Evolutionary conservation across 2,888 invertebrate species (phyloP), one percentile per base, ranked within the genome.

Genomic region (Agrenia bidenticulata): DNA sequence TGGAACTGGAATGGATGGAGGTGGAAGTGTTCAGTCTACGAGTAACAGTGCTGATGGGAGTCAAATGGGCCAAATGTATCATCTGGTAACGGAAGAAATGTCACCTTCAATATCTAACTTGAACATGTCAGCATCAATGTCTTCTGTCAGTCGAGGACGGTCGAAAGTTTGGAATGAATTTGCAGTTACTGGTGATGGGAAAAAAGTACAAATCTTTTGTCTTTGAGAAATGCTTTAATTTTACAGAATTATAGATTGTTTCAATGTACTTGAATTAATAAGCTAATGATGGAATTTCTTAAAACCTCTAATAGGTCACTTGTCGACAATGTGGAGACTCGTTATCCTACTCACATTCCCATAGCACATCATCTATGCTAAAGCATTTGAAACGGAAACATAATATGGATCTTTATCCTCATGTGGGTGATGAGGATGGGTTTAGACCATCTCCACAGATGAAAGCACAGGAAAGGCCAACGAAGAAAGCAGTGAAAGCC

Each of bases 91-190:
- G 11, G 32, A 32, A 11, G 32, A 32, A 32, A 32, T 32, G 32
- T 32, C 32, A 32, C 32, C 32, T 45, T 17, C 45, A 4, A 45
- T 13, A 39, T 9, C 4, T 45, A 45, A 45, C n/a, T 5, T n/a
- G 4, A 17, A 45, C 19, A 45, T 45, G 45, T 17, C 45, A 32
- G 4, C 32, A 4, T 32, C 32, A 4, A 32, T 51, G 17, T 21
- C 55, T 24, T 26, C 23, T 13, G 17, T 26, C 11, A 55, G 24
- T 45, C 32, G 49, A 60, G 70, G 67, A 11, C 55, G 73, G 21
- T 70, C 70, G 0, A 71, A 64, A 64, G 73, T 73, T 2, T 73
- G 73, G 73, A 70, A 67, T 55, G 69, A 72, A 56, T 73, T 73
- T 63, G 53, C 64, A 17, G 66, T 72, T 0, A 65, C 69, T 2